Conservation (phyloP, 2,888 invertebrate genomes). For the Napeogenes inachia region DNA sequence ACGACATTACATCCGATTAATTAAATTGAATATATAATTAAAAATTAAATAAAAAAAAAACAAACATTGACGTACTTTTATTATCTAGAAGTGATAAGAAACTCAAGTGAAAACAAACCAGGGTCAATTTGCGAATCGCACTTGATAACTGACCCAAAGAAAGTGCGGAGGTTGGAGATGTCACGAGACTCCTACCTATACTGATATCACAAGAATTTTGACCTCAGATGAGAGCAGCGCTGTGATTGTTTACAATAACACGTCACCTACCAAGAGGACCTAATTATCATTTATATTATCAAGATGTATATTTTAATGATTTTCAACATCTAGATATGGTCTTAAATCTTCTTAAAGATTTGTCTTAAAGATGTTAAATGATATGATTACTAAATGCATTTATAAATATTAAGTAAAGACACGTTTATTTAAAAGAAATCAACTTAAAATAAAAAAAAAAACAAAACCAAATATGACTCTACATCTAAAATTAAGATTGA, state of each 20-base stretch:
- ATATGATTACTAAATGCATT: no score
- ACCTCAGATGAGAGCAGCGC: constrained; percentile 16
- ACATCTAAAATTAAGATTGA: background rate
- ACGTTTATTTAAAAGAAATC: no score
- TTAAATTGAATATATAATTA: constrained; percentile 26
- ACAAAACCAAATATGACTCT: no score
- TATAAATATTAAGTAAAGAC: no score
- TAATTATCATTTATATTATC: constrained; percentile 5
- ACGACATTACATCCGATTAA: constrained; percentile 9
- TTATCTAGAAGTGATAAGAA: constrained; percentile 38
- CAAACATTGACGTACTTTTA: constrained; percentile 48
- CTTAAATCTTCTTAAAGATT: no score
- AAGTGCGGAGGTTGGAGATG: constrained; percentile 14
- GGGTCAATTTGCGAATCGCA: constrained; percentile 27
- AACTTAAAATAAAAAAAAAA: no score
- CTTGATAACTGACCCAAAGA: constrained; percentile 35
- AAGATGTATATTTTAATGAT: no score
- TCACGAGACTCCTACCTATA: constrained; percentile 14
- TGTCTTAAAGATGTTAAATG: no score
- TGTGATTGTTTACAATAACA: constrained; percentile 9
- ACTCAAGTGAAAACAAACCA: constrained; percentile 27
- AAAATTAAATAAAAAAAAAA: no score
- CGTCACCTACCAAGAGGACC: constrained; percentile 9
- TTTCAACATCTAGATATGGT: no score
- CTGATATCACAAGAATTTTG: constrained; percentile 23